Evolutionary conservation across 2,797 vertebrate species (phyloP), one percentile per base, ranked within the genome.

Genomic region (Coranthus polyacanthus): DNA sequence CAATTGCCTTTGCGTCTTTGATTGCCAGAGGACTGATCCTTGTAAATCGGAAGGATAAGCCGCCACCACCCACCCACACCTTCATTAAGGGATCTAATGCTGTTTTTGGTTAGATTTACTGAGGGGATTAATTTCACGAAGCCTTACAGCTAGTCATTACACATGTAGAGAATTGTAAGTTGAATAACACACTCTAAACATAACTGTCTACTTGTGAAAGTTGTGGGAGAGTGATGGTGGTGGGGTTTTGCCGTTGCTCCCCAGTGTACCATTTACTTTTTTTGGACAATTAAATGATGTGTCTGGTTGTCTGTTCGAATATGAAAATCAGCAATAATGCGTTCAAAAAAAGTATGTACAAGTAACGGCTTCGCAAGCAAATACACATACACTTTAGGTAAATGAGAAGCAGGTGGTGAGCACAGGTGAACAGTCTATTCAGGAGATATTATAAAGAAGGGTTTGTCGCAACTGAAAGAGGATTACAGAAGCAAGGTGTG

Each of bases 401-500:
- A 72, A 46, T 63, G 18, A 72, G 68, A 72, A 43, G 65, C 89
- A 88, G 81, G 75, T 89, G 82, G 75, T 79, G 65, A 66, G 62
- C 69, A 36, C 75, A 86, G 72, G 81, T 89, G 75, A 92, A 88
- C 54, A 72, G 62, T 60, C 83, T 79, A 83, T 88, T 92, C 72
- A 79, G 61, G 61, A 42, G 51, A 64, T 51, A 56, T 64, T 71
- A 90, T 87, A 91, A 91, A 90, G 78, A 67, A 72, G 55, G 75
- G 82, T 62, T 89, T 90, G 85, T 90, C 57, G 84, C 42, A 5
- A 65, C 60, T 82, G 76, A 86, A 77, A 79, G 66, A 83, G 77
- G 80, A 88, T 87, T 82, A 89, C 68, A 77, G 76, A 43, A 85
- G 65, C 58, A 87, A 93, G 92, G 92, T 90, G 89, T 90, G 92